Conservation (phyloP, 2,888 invertebrate genomes). For the Mythimna impura region DNA sequence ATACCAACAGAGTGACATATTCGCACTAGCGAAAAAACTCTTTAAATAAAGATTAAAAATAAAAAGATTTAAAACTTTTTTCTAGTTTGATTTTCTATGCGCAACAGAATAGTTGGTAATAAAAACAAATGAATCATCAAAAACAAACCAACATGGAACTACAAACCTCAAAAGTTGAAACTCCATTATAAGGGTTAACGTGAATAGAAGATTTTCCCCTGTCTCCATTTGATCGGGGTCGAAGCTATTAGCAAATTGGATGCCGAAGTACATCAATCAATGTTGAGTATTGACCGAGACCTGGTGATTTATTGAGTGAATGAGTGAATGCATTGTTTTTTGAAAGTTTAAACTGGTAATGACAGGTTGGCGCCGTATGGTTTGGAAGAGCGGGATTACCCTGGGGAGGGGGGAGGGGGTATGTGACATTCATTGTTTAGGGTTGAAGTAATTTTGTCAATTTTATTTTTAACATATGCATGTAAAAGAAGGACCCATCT, state of each 20-base stretch:
- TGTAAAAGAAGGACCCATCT: too few relatives aligned
- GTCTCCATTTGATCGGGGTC: constrained; percentile 76
- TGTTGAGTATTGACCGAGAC: constrained; percentile 65
- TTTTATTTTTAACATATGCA: not conserved
- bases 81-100: not conserved
- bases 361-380: constrained; percentile 30
- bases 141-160: constrained; percentile 18
- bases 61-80: too few relatives aligned
- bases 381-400: constrained; percentile 3
- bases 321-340: constrained; percentile 70
- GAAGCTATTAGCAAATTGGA: constrained; percentile 76
- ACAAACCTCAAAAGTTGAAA: constrained; percentile 66
- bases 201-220: constrained; percentile 70
- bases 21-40: too few relatives aligned
- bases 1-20: too few relatives aligned
- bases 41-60: too few relatives aligned
- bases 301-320: constrained; percentile 68
- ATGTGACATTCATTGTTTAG: too few relatives aligned
- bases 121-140: constrained; percentile 38
- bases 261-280: constrained; percentile 70
- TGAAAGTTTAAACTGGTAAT: constrained; percentile 35
- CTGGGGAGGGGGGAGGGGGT: not conserved
- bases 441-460: not conserved
- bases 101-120: not conserved
- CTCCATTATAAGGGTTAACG: constrained; percentile 73